These are phyloP conservation scores for Hylyphantes graminicola DNA, from an alignment of 1,140 invertebrate species.

Conservation along the genomic window DNA sequence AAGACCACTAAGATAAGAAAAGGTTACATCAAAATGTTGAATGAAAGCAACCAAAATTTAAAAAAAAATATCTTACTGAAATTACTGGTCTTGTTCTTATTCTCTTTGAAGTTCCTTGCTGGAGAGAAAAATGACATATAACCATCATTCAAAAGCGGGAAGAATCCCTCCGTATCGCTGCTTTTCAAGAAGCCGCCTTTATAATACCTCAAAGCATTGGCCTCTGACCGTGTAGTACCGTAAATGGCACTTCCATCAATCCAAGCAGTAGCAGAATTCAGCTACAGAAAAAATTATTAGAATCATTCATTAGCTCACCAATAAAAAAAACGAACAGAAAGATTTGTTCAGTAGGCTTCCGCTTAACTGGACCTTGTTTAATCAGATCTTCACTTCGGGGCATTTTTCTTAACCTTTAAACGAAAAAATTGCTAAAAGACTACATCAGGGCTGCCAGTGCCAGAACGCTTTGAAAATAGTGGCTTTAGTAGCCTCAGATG, in stretches of 20 bases:
- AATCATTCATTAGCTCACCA: too few species aligned
- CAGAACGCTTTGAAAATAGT: too few species aligned
- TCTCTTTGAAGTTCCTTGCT: conserved; percentile 18
- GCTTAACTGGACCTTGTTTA: too few species aligned
- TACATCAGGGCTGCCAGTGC: too few species aligned
- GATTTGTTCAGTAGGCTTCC: too few species aligned
- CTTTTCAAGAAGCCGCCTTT: conserved; percentile 68
- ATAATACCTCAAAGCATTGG: conserved; percentile 71
- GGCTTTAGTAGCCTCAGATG: too few species aligned
- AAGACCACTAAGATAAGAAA: conserved; percentile 33
- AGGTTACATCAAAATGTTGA: not conserved
- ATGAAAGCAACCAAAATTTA: not conserved
- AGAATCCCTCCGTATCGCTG: conserved; percentile 66
- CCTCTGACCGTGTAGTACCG: conserved; percentile 73
- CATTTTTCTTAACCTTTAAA: too few species aligned
- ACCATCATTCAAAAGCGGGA: conserved; percentile 72
- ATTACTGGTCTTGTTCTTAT: conserved; percentile 15
- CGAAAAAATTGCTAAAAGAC: too few species aligned
- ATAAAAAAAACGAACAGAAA: too few species aligned
- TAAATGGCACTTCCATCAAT: conserved; percentile 75
- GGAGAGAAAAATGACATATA: conserved; percentile 36
- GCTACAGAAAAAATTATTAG: conserved; percentile 64
- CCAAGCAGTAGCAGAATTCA: conserved; percentile 76
- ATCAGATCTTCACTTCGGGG: too few species aligned
- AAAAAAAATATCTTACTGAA: conserved; percentile 16